Evolutionary conservation across 2,888 invertebrate species (phyloP), one percentile per base, ranked within the genome.

Genomic region (Hemaris fuciformis): DNA sequence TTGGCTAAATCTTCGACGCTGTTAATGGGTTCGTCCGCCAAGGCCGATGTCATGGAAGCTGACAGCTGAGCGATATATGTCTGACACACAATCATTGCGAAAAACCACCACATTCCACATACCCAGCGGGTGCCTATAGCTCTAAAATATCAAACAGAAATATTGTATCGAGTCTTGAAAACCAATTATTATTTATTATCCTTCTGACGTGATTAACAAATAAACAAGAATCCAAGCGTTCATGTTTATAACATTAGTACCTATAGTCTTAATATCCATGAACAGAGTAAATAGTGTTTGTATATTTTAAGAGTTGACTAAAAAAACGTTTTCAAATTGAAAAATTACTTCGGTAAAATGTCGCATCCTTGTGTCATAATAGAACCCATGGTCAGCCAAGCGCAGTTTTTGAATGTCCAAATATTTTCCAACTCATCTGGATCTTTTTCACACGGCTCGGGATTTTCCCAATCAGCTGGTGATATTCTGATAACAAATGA

Each of bases 21-120:
- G 79, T 96, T 96, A 66, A 99, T 98, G 1, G 98, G 97, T 42
- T 95, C 95, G 62, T 96, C 96, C 94, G 96, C 96, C 60, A 97
- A 91, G 13, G 97, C 97, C 68, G 96, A 96, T 1, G 98, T 98
- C 71, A 98, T 94, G 73, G 98, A 98, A 1, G 98, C 98, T 1
- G 98, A 98, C 77, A 98, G 93, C 86, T 98, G 98, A 63, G 98
- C 98, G 6, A 98, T 98, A 86, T 98, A 98, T 7, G 98, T 98
- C 62, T 98, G 97, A 66, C 97, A 96, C 93, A 98, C 97, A 80
- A 98, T 98, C 63, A 98, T 93, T 0, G 97, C 97, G 84, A 98
- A 98, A 87, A 98, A 98, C 98, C 98, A 98, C 98, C 97, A 97
- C 95, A 97, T 96, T 1, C 96, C 96, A 13, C 97, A 97, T 0